These are phyloP conservation scores for Sorex maritimensis DNA, from an alignment of 2,797 vertebrate genomes.

Conservation along the genomic window DNA sequence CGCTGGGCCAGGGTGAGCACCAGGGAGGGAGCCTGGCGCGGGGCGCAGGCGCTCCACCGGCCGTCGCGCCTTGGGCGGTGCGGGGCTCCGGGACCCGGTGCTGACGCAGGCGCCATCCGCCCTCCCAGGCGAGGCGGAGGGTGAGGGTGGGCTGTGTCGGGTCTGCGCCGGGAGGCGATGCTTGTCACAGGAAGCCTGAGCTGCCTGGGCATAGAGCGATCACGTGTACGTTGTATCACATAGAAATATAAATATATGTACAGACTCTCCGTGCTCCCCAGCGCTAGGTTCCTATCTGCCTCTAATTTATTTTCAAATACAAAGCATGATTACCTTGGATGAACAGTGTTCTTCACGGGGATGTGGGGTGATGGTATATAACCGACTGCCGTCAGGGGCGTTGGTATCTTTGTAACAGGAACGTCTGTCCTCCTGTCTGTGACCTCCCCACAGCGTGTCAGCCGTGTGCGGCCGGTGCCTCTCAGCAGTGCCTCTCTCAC, in stretches of 20 bases:
- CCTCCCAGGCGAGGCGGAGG: too few relatives aligned
- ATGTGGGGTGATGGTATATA: constrained; percentile 87
- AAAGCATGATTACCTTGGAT: constrained; percentile 89
- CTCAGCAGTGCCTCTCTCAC: constrained; percentile 85
- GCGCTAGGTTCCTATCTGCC: constrained; percentile 84
- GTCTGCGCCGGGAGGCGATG: constrained; percentile 71
- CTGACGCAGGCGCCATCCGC: too few relatives aligned
- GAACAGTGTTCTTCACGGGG: constrained; percentile 86
- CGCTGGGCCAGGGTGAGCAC: too few relatives aligned
- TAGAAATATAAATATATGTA: constrained; percentile 80
- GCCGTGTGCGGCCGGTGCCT: constrained; percentile 85
- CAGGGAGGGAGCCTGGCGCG: too few relatives aligned
- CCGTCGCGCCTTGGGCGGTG: too few relatives aligned
- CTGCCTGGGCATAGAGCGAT: constrained; percentile 84
- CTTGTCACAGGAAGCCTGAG: constrained; percentile 83
- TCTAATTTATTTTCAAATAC: constrained; percentile 88
- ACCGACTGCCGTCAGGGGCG: constrained; percentile 84
- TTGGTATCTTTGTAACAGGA: constrained; percentile 88
- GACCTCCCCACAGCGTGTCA: constrained; percentile 86
- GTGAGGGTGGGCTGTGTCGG: too few relatives aligned
- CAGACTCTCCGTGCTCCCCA: constrained; percentile 84
- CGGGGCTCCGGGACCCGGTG: too few relatives aligned
- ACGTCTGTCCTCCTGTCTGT: constrained; percentile 81
- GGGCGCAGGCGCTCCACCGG: too few relatives aligned
- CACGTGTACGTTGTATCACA: constrained; percentile 88